Evolutionary conservation across 2,797 vertebrate genomes (phyloP).

Genomic region (Enteromius treurensis): DNA sequence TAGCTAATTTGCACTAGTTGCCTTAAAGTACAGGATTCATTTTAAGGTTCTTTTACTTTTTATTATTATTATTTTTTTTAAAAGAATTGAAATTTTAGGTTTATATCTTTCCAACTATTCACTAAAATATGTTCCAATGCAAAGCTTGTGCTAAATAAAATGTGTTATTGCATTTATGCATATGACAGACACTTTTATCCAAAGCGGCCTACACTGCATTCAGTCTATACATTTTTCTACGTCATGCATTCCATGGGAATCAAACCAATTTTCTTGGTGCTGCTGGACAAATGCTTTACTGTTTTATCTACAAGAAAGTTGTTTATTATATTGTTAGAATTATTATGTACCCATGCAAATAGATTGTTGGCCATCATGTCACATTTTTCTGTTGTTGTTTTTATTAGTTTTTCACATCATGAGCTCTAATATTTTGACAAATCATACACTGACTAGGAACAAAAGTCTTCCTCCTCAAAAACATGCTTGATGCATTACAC

Average conservation of each 20-base stretch:
- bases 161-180: neutral
- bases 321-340: neutral
- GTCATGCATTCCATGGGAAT: neutral
- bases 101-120: neutral
- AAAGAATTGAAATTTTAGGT: neutral
- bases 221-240: neutral
- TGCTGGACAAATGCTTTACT: neutral
- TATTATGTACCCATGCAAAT: neutral
- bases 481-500: neutral
- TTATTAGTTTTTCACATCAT: neutral
- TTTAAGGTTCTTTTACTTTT: neutral
- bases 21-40: neutral
- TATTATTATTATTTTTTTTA: too few relatives aligned
- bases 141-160: neutral
- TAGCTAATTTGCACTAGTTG: neutral
- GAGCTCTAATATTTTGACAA: neutral
- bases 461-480: neutral
- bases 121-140: neutral
- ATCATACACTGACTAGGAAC: neutral
- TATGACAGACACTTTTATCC: neutral
- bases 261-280: neutral
- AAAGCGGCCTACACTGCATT: neutral
- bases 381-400: neutral
- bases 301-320: neutral
- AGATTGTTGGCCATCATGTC: neutral